phyloP scores from a whole-genome alignment of 2,797 vertebrate species.

The Tamandua tetradactyla region DNA sequence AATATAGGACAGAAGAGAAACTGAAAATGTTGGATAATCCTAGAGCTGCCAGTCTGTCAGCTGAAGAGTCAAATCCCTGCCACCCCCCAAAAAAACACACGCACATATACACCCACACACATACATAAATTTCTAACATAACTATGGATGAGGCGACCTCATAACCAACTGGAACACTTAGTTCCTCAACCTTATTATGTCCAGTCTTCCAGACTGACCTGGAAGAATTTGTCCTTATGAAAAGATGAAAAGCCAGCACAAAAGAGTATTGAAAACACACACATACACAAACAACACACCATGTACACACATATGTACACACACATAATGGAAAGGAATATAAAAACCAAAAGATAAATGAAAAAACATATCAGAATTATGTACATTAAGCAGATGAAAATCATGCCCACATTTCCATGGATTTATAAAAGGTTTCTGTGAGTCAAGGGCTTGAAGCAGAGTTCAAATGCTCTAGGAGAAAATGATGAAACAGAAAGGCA shows the following conservation, averaged over 20 bases:
- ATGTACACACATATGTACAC: neutral
- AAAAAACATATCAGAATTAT: neutral
- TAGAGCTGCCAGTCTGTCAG: neutral
- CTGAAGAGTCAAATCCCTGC: neutral
- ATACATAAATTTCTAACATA: neutral
- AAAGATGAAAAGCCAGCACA: neutral
- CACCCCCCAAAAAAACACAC: neutral
- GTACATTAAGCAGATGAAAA: neutral
- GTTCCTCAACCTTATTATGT: neutral
- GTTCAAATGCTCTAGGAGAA: neutral
- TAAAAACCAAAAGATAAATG: neutral
- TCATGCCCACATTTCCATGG: neutral
- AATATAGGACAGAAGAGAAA: conserved; percentile 23
- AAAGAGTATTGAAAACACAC: neutral
- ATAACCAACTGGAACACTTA: neutral
- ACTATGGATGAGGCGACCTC: neutral
- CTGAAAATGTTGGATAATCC: neutral
- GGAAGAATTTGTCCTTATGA: neutral
- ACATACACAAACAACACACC: neutral
- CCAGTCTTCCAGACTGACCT: neutral
- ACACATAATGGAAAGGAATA: neutral
- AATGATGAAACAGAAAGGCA: neutral
- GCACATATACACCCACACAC: neutral
- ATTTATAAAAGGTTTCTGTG: neutral
- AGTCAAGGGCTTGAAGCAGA: neutral